Evolutionary conservation across 1,140 invertebrate species (phyloP).

Genomic region (Microvelia longipes): DNA sequence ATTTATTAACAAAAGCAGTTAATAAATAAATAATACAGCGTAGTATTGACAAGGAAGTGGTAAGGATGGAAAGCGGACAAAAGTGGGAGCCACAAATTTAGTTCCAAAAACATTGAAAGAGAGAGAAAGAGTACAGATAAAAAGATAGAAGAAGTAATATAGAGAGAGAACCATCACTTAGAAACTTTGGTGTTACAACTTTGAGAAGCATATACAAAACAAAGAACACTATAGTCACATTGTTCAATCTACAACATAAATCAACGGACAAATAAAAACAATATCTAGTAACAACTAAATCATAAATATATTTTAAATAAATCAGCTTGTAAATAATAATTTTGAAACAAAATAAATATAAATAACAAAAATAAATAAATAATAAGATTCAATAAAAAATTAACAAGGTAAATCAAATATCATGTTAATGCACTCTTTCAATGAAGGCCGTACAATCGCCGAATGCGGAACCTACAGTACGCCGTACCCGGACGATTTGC

Average conservation of each 20-base stretch:
- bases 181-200: background rate
- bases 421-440: too few species aligned
- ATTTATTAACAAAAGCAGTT: too few species aligned
- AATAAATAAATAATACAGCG: too few species aligned
- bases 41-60: too few species aligned
- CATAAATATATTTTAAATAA: too few species aligned
- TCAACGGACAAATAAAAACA: background rate
- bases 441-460: background rate
- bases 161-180: background rate
- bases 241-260: background rate
- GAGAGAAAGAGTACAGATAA: too few species aligned
- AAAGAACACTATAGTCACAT: background rate
- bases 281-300: too few species aligned
- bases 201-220: background rate
- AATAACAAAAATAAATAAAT: too few species aligned
- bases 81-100: background rate
- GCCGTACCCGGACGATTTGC: background rate
- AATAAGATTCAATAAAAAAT: background rate
- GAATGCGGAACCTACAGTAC: conserved; percentile 1
- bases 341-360: too few species aligned
- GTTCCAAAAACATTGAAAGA: too few species aligned
- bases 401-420: background rate
- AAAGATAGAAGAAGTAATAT: too few species aligned
- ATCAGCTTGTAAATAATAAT: too few species aligned
- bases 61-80: background rate